phyloP scores from a whole-genome alignment of 2,888 invertebrate species.

The Drosophila macrothrix region DNA sequence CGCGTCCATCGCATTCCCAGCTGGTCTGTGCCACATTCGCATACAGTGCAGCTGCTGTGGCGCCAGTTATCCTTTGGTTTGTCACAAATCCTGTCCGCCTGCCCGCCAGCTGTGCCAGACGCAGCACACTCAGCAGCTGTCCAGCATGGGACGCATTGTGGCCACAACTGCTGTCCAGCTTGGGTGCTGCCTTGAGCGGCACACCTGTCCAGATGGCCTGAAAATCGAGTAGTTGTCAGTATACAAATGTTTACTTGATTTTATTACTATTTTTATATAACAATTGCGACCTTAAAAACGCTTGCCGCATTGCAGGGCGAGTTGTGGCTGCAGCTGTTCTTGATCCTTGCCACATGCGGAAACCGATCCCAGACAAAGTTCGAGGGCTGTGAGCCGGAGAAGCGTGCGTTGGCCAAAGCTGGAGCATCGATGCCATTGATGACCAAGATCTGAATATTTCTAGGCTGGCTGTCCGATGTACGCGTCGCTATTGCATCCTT shows the following conservation, averaged over 20 bases:
- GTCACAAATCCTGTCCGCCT: constrained; percentile 94
- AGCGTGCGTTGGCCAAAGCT: constrained; percentile 88
- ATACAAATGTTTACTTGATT: neutral
- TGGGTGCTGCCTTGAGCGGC: constrained; percentile 77
- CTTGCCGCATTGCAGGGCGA: constrained; percentile 94
- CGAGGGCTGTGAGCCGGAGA: constrained; percentile 87
- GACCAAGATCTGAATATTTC: constrained; percentile 92
- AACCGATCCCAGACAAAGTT: constrained; percentile 91
- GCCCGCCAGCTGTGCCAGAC: constrained; percentile 89
- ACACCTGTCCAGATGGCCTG: constrained; percentile 90
- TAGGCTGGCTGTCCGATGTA: constrained; percentile 81
- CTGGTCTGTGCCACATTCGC: constrained; percentile 89
- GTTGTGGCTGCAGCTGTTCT: constrained; percentile 93
- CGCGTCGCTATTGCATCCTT: constrained; percentile 87
- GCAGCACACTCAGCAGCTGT: constrained; percentile 88
- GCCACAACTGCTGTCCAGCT: constrained; percentile 89
- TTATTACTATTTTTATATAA: neutral
- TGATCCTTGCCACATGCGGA: constrained; percentile 91
- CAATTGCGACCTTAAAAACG: constrained; percentile 85
- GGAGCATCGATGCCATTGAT: constrained; percentile 95
- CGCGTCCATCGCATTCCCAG: constrained; percentile 92
- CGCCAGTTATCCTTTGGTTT: constrained; percentile 93
- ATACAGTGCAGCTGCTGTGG: constrained; percentile 91
- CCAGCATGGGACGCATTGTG: constrained; percentile 87
- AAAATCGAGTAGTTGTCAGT: neutral